Evolutionary conservation across 2,888 invertebrate genomes (phyloP), one percentile per base, ranked within the genome.

Genomic region (Stenolophus ochropezus): DNA sequence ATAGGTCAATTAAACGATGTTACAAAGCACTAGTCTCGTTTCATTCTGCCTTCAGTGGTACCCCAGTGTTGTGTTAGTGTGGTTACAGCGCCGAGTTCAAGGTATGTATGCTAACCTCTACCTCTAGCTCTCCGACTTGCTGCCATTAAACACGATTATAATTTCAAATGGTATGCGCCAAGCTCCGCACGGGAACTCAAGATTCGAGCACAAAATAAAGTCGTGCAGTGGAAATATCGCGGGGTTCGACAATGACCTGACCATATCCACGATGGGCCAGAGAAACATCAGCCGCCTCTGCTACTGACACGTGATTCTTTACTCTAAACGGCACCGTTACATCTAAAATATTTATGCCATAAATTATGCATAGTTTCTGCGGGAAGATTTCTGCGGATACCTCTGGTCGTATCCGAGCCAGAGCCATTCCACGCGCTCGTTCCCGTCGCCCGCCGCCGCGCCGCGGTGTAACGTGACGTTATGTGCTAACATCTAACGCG

Each of bases 1-100:
- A 81, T 81, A 81, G 81, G 81, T 81, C 81, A 81, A 81, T 81
- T 81, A 81, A 81, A 81, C 61, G 73, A 81, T 79, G 79, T 79
- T 79, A 79, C 79, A 79, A 79, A 79, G 69, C 69, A 79, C 16
- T 11, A 8, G 33, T 42, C 11, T 42, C 8, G 11, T 42, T 42
- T 42, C 33, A 42, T 42, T 42, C 2, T 42, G 11, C 1, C 11
- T 42, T 42, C 6, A 42, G 33, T 42, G 6, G 33, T 42, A 8
- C 8, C 11, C 33, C 33, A 42, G 33, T 42, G 8, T 11, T 42
- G 33, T 42, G 33, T 8, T 42, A 11, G 4, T 42, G 33, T 42
- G 33, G 6, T 42, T 42, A 42, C 33, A 1, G 16, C 51, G 14
- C 4, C 33, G 4, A 4, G 33, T 8, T 4, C 4, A 42, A 42